Conservation (phyloP, 2,888 invertebrate species). For the Acrobasis repandana region DNA sequence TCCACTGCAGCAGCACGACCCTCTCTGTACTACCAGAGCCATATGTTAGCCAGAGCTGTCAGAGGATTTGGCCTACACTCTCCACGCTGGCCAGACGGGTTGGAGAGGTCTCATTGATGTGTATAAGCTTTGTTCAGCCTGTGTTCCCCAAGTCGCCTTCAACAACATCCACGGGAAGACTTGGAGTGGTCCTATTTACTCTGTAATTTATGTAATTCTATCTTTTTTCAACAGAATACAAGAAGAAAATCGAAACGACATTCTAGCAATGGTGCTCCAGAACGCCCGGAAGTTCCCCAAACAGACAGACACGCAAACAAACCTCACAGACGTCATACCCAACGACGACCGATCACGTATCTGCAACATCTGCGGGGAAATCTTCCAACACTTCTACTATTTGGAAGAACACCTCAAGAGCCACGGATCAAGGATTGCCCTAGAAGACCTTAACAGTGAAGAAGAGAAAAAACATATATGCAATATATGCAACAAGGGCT, state of each 20-base stretch:
- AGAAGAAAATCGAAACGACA: conserved; percentile 66
- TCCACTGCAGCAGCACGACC: too few species aligned
- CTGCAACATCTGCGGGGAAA: conserved; percentile 75
- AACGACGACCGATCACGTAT: conserved; percentile 64
- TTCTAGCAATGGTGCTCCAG: conserved; percentile 73
- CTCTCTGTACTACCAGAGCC: too few species aligned
- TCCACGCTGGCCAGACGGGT: too few species aligned
- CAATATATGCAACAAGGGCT: conserved; percentile 64
- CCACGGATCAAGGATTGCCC: conserved; percentile 66
- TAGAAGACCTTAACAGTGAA: conserved; percentile 51
- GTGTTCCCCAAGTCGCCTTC: too few species aligned
- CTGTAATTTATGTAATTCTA: not conserved
- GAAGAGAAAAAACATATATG: conserved; percentile 70
- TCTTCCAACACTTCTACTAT: conserved; percentile 74
- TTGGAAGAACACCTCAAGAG: conserved; percentile 71
- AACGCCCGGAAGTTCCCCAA: conserved; percentile 70
- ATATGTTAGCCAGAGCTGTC: too few species aligned
- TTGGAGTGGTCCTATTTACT: too few species aligned
- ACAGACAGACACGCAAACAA: conserved; percentile 37
- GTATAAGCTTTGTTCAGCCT: too few species aligned
- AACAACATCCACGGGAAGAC: too few species aligned
- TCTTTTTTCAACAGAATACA: conserved; percentile 50
- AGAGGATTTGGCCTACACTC: too few species aligned
- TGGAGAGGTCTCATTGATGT: too few species aligned
- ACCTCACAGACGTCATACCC: conserved; percentile 39